A percentile compares a stretch with the other conserved stretches of the same genome.
phyloP scores from a whole-genome alignment of 1,140 invertebrate species.

The Drepana arcuata region DNA sequence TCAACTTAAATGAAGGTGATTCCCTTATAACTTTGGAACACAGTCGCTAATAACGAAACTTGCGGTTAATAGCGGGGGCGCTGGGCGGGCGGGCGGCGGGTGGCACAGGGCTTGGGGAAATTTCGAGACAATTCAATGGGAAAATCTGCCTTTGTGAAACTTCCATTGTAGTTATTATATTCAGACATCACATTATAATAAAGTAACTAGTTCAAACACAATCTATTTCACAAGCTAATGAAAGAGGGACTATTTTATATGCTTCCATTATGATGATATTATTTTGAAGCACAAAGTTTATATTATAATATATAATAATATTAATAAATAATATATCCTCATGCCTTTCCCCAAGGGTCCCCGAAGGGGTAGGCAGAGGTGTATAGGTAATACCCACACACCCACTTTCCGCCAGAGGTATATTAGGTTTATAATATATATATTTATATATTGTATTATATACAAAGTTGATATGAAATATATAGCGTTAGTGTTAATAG shows the following conservation, averaged over 20 bases:
- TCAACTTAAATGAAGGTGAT: conserved; percentile 61
- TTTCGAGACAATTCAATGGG: conserved; percentile 61
- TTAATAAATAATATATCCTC: too few species aligned
- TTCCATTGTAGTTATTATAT: conserved; percentile 35
- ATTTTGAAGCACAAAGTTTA: too few species aligned
- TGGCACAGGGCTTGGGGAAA: conserved; percentile 23
- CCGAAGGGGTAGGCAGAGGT: too few species aligned
- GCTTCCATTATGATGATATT: too few species aligned
- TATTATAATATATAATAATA: too few species aligned
- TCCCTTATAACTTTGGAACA: conserved; percentile 54
- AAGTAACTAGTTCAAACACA: conserved; percentile 11
- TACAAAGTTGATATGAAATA: conserved; percentile 7
- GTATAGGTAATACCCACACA: too few species aligned
- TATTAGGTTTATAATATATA: conserved; percentile 29
- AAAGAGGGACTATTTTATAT: too few species aligned
- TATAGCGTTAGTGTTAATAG: conserved; percentile 38
- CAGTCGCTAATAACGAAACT: conserved; percentile 61
- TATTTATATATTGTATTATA: conserved; percentile 17
- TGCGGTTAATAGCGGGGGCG: conserved; percentile 44
- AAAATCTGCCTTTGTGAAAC: conserved; percentile 62
- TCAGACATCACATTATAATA: conserved; percentile 15
- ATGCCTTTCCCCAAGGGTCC: too few species aligned
- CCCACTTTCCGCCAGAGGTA: too few species aligned
- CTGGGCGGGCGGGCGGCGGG: conserved; percentile 12
- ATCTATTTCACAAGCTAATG: too few species aligned